Base-by-base conservation (phyloP, 2,113 vertebrate genomes). In the Myotis brandtii region DNA sequence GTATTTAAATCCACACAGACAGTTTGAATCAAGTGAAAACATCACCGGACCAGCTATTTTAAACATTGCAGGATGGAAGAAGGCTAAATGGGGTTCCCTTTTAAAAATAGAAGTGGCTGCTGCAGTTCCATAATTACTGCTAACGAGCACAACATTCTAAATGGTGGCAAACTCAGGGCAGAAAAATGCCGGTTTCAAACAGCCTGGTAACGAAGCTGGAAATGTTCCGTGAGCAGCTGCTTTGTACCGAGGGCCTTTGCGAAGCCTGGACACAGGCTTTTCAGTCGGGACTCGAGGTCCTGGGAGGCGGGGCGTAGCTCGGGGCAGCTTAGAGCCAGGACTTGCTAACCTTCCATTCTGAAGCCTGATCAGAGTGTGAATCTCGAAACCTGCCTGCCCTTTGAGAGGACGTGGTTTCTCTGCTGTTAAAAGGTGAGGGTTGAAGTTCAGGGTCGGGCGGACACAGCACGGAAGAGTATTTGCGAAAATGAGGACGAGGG, bases 1-100 rank as follows among this genome's bases (percentile, higher is more conserved):
- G 95, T 97, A 56, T 98, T 98, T 98, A 97, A 97, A 98, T 98
- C 97, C 92, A 20, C 27, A 89, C 95, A 96, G 96, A 96, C 17
- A 18, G 70, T 94, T 89, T 43, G 94, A 94, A 95, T 64, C 86
- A 97, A 97, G 93, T 7, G 82, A 86, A 94, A 96, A 90, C 2
- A n/a, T 32, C 40, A 5, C 88, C 89, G 92, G 37, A 64, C 83
- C 73, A 83, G 95, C 67, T 76, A 87, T 87, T 96, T 81, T 62
- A 94, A 94, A 94, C 84, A 34, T 97, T 95, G 86, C 93, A 94
- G 89, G 72, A 91, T 93, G 69, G 94, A 76, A 90, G 94, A 89
- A 96, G 95, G 95, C 95, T 92, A 97, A 90, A 95, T 87, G 86
- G 97, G 70, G 59, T 96, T 93, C 25, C 97, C 83, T 90, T 96